A percentile compares a stretch with the other conserved stretches of the same genome.
Conservation (phyloP, 2,888 invertebrate genomes). For the Macrophya annulata region DNA sequence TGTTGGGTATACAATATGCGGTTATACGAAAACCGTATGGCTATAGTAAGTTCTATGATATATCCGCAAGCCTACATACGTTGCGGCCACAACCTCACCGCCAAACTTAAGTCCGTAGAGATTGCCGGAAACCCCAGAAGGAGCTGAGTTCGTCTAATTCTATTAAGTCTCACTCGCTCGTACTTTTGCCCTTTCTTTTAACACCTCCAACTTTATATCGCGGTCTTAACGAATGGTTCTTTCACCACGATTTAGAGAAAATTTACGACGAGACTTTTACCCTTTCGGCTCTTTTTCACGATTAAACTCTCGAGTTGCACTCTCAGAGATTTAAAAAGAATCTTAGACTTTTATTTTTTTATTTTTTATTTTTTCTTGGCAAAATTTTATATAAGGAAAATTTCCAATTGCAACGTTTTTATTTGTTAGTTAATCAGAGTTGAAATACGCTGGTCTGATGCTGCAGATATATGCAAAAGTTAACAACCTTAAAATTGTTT, state of each 20-base stretch:
- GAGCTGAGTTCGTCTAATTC: slow-evolving; percentile 45
- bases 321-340: not conserved
- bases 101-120: slow-evolving; percentile 11
- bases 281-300: slow-evolving; percentile 46
- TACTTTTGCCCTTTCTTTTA: slow-evolving; percentile 35
- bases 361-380: too few relatives aligned
- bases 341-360: not conserved
- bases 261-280: slow-evolving; percentile 52
- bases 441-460: not conserved
- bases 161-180: slow-evolving; percentile 49
- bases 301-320: slow-evolving; percentile 34
- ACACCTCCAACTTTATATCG: slow-evolving; percentile 49
- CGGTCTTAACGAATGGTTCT: slow-evolving; percentile 54
- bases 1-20: not conserved
- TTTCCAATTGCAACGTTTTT: not conserved
- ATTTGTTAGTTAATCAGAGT: not conserved
- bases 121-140: not conserved
- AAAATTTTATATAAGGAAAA: not conserved
- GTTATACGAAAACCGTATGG: not conserved
- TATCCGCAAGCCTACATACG: not conserved
- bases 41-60: not conserved
- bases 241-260: slow-evolving; percentile 48
- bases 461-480: not conserved
- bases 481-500: not conserved
- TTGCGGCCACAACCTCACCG: not conserved